Evolutionary conservation across 2,113 vertebrate species (phyloP), one percentile per base, ranked within the genome.

Genomic region (Coracopsis vasa): DNA sequence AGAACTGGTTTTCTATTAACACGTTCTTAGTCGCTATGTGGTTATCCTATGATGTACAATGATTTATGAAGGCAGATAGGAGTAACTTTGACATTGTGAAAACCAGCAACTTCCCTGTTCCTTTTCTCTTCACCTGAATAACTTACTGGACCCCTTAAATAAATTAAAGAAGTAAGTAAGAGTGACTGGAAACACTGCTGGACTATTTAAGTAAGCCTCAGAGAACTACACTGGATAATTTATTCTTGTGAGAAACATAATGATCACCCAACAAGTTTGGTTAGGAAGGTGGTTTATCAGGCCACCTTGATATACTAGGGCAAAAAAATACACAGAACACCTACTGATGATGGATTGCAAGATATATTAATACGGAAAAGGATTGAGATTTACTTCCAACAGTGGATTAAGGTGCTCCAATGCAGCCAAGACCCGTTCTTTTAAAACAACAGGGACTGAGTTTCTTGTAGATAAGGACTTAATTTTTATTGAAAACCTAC

Each of bases 401-500:
- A 91, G 97, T 97, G 97, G 97, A 98, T 98, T 98, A 98, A 98
- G 97, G 98, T 96, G 94, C 96, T 97, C 95, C 93, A 92, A 92
- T 86, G 93, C 97, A 98, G 96, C 95, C 72, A 79, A 96, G 96
- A 97, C 97, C 87, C 94, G 94, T 97, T 98, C 95, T 97, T 98
- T 97, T 94, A 96, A 97, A 98, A 98, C 96, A 98, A 97, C 95
- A 93, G 92, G 96, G 97, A 98, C 96, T 16, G n/a, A 97, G 94
- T 97, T 98, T 98, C 96, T 96, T 94, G 96, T 96, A 92, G 97
- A 97, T 97, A 98, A 98, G 97, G 96, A 97, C 97, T 98, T 98
- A 98, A 98, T 98, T 98, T 98, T 98, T 98, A 98, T 98, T 97
- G 98, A 98, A 97, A 98, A 98, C 95, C 97, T 97, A 98, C 97